phyloP scores from a whole-genome alignment of 2,797 vertebrate genomes.

The Phoeniculus purpureus region DNA sequence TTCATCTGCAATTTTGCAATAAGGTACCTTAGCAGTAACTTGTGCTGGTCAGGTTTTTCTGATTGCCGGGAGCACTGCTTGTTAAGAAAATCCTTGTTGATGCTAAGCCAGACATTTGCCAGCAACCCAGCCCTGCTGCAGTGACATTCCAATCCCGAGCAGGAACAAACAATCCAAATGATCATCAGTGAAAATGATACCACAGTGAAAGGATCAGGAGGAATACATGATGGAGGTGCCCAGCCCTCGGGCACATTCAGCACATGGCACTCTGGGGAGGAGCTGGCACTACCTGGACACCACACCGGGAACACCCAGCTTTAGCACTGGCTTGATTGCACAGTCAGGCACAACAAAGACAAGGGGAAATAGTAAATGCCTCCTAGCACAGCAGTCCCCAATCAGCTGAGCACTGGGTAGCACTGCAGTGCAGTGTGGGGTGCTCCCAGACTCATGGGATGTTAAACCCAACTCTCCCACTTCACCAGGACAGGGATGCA shows the following conservation, averaged over 20 bases:
- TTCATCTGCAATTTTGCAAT: not conserved
- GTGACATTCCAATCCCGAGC: not conserved
- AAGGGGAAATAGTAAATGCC: not conserved
- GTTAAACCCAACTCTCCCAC: not conserved
- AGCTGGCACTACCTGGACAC: not conserved
- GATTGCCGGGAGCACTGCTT: not conserved
- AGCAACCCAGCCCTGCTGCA: not conserved
- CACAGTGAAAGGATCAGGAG: not conserved
- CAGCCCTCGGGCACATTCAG: not conserved
- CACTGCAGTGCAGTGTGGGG: fast-evolving
- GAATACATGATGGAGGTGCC: not conserved
- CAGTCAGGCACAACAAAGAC: fast-evolving
- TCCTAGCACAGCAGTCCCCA: fast-evolving
- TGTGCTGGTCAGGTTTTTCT: not conserved
- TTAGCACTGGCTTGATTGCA: not conserved
- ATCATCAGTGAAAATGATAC: not conserved
- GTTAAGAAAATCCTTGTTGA: not conserved
- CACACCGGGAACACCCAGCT: not conserved
- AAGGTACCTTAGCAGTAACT: not conserved
- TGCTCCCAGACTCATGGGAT: not conserved
- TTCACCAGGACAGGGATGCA: not conserved
- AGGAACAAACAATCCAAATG: not conserved
- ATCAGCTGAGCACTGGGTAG: not conserved
- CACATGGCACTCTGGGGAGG: fast-evolving
- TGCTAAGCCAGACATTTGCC: not conserved